Evolutionary conservation across 2,888 invertebrate species (phyloP).

Genomic region (Alsophila aescularia): DNA sequence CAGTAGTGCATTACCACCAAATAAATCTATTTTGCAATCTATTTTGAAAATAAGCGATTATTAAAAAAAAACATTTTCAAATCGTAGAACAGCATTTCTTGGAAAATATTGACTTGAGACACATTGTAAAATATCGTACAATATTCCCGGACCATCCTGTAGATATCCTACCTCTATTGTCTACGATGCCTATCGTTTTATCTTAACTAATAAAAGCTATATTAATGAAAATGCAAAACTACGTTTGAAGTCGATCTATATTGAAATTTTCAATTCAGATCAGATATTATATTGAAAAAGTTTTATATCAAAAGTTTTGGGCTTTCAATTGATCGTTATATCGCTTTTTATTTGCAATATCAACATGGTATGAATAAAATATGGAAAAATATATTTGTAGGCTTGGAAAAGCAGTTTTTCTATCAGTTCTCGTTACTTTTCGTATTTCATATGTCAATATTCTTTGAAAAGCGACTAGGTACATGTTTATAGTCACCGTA

Average conservation of each 20-base stretch:
- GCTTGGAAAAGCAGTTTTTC: background rate
- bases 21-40: too few relatives aligned
- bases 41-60: too few relatives aligned
- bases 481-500: too few relatives aligned
- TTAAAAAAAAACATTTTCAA: too few relatives aligned
- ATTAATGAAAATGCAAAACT: conserved; percentile 18
- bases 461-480: background rate
- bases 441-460: background rate
- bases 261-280: conserved; percentile 15
- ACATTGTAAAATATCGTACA: too few relatives aligned
- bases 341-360: conserved; percentile 8
- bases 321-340: conserved; percentile 16
- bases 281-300: conserved; percentile 29
- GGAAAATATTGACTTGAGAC: too few relatives aligned
- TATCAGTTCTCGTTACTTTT: conserved; percentile 2
- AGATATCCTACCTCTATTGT: background rate
- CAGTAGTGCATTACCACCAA: too few relatives aligned
- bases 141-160: too few relatives aligned
- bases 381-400: conserved; percentile 1
- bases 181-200: background rate
- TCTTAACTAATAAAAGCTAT: background rate
- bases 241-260: conserved; percentile 22
- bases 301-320: conserved; percentile 23
- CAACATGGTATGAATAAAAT: conserved; percentile 14
- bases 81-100: too few relatives aligned